These are phyloP conservation scores for Protobothrops flavoviridis DNA, from an alignment of 2,113 vertebrate species.

Conservation along the genomic window DNA sequence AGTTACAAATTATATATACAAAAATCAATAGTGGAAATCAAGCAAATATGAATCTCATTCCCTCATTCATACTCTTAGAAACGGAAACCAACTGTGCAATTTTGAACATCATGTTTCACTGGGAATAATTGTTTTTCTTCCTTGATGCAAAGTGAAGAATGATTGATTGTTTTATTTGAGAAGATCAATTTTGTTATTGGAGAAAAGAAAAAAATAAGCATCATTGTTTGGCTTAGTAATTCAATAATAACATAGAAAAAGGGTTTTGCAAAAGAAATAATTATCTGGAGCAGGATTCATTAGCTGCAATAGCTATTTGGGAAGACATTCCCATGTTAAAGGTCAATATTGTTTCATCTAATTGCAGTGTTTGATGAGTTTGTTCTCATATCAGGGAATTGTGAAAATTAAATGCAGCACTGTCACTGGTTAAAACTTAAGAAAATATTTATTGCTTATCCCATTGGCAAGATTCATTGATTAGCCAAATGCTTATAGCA, in stretches of 20 bases:
- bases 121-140: conserved; percentile 19
- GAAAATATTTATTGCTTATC: conserved; percentile 28
- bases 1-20: not conserved
- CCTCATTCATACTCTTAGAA: not conserved
- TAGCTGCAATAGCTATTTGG: conserved; percentile 38
- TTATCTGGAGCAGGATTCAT: conserved; percentile 47
- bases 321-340: conserved; percentile 44
- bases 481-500: not conserved
- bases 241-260: conserved; percentile 53
- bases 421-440: not conserved
- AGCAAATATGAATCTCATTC: not conserved
- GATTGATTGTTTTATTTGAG: conserved; percentile 36
- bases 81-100: conserved; percentile 15
- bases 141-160: conserved; percentile 28
- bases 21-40: not conserved
- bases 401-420: conserved; percentile 19
- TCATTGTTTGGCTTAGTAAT: conserved; percentile 42
- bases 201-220: conserved; percentile 49
- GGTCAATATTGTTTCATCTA: conserved; percentile 37
- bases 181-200: conserved; percentile 51
- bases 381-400: conserved; percentile 7
- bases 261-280: conserved; percentile 49
- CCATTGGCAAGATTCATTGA: fast-evolving
- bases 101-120: conserved; percentile 16
- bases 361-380: conserved; percentile 37